Percentiles rank a stretch among this genome's conserved stretches.
Evolutionary conservation across 2,797 vertebrate species (phyloP).

Genomic region (Syndactyla subalaris): DNA sequence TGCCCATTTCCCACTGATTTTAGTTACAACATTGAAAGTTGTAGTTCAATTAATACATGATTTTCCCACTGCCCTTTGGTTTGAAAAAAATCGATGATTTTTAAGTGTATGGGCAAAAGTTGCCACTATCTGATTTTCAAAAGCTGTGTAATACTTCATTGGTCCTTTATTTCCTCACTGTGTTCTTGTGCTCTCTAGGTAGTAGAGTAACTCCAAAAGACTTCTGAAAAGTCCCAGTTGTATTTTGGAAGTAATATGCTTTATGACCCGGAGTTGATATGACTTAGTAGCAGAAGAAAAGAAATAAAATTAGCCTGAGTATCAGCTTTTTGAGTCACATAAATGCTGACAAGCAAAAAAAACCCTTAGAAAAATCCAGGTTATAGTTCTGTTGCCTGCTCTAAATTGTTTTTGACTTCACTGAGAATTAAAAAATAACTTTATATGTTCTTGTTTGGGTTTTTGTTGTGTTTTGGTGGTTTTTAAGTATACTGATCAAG

Average conservation of each 20-base stretch:
- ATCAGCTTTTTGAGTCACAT: background rate
- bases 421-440: background rate
- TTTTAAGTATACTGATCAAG: background rate
- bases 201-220: background rate
- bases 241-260: background rate
- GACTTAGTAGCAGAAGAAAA: background rate
- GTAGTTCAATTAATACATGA: background rate
- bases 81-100: background rate
- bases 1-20: background rate
- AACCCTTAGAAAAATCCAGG: background rate
- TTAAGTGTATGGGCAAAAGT: background rate
- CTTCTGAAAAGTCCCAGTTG: background rate
- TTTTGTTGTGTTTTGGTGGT: background rate
- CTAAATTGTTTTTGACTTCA: background rate
- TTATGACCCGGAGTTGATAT: background rate
- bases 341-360: background rate
- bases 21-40: background rate
- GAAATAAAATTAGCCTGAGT: background rate
- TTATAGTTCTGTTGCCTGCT: background rate
- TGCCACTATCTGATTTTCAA: background rate
- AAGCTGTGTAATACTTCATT: background rate
- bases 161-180: background rate
- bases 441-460: background rate
- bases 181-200: background rate
- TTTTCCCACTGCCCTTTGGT: background rate